These are phyloP conservation scores for Myrmophylax atrothorax DNA, from an alignment of 2,113 vertebrate species.

Conservation along the genomic window DNA sequence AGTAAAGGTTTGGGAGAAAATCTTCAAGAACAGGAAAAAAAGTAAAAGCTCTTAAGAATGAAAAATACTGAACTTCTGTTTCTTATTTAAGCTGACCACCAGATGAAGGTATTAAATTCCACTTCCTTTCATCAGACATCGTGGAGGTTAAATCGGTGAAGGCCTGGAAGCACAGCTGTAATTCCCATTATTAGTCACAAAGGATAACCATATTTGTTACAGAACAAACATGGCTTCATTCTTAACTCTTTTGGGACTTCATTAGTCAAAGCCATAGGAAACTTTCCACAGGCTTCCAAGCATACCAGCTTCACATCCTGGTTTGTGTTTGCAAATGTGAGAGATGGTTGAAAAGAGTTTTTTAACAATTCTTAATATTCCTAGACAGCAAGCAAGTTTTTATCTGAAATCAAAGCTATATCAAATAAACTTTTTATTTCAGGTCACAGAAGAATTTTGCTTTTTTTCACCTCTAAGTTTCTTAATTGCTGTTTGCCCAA, in stretches of 20 bases:
- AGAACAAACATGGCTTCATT: conserved; percentile 9
- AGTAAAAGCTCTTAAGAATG: not conserved
- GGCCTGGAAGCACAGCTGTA: conserved; percentile 5
- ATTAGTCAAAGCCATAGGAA: not conserved
- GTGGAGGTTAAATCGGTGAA: not conserved
- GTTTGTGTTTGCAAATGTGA: not conserved
- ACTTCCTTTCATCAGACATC: not conserved
- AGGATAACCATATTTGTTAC: not conserved
- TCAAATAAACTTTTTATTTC: not conserved
- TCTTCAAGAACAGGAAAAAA: not conserved
- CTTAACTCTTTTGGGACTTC: not conserved
- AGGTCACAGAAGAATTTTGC: not conserved
- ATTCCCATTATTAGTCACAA: not conserved
- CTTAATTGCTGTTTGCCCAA: not conserved
- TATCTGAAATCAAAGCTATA: not conserved
- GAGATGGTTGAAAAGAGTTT: not conserved
- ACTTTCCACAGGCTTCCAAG: not conserved
- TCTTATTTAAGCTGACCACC: conserved; percentile 1
- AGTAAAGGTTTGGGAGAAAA: not conserved
- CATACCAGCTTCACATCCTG: not conserved
- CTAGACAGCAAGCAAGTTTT: not conserved
- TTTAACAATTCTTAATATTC: not conserved
- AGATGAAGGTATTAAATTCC: conserved; percentile 10
- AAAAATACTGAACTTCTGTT: not conserved
- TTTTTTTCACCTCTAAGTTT: not conserved